Base-by-base conservation (phyloP, 2,113 vertebrate genomes). In the Aldabrachelys gigantea region DNA sequence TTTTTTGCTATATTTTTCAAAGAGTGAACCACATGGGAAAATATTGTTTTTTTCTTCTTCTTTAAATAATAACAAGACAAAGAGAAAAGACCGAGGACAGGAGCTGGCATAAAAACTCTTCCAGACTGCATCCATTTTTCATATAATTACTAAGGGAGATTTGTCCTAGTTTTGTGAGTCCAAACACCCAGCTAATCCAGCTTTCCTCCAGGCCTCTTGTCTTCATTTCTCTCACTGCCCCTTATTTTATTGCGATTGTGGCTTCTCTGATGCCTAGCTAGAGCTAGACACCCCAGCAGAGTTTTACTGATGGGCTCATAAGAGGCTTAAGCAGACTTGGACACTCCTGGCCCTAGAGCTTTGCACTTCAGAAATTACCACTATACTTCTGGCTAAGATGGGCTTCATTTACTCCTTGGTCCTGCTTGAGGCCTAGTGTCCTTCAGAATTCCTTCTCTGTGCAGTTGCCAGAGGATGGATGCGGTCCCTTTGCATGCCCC, bases 341-440 rank as follows among this genome's bases (percentile, higher is more conserved):
- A 9, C 35, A 19, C 35, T n/a, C 6, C 65, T n/a, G 35, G 35
- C 59, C 52, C 52, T 54, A 62, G 59, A 62, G 14, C 65, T 69
- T 84, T 84, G 27, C 38, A 10, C 41, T 88, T 82, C 85, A 88
- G 5, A 95, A 91, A 82, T 8, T 3, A 4, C 84, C 92, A 75
- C 44, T 25, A 27, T 44, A 50, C 25, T 83, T 91, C 3, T 4
- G 4, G 11, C 10, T 80, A 4, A 4, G 22, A 4, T 27, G 2
- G 52, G 24, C 41, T 9, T 4, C 76, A 69, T 72, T 80, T 81
- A 6, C 16, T 41, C 1, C 0, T 31, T 35, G 6, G 41, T 85
- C 59, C 7, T 2, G 38, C 7, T 24, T 1, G 4, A 87, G 17
- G 8, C 4, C 75, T 69, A 38, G 10, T 8, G 87, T n/a, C 17